Conservation (phyloP, 2,113 vertebrate genomes). For the Cephalopterus ornatus region DNA sequence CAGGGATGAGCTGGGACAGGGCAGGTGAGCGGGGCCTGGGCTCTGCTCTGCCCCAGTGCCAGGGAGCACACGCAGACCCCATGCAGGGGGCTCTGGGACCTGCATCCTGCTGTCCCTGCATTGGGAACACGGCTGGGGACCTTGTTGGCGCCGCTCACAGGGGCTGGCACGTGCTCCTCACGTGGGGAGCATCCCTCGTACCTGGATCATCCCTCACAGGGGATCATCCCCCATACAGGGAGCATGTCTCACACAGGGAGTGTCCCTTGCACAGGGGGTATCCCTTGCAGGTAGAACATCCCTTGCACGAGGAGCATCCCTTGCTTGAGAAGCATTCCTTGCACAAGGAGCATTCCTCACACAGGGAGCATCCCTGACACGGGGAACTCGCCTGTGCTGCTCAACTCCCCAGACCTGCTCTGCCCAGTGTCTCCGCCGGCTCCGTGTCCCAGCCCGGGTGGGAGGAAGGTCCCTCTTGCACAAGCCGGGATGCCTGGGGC, state of each 20-base stretch:
- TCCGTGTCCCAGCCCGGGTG: rapidly evolving
- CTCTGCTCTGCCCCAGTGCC: rapidly evolving
- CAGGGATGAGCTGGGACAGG: rapidly evolving
- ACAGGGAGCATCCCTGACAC: not conserved
- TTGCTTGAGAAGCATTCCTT: not conserved
- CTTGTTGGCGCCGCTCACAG: rapidly evolving
- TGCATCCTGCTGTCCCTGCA: rapidly evolving
- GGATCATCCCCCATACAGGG: not conserved
- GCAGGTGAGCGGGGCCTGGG: rapidly evolving
- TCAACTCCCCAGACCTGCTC: not conserved
- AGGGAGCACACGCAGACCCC: rapidly evolving
- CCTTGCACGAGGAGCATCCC: not conserved
- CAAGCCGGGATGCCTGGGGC: rapidly evolving
- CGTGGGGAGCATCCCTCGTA: not conserved
- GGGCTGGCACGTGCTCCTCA: not conserved
- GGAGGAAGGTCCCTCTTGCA: not conserved
- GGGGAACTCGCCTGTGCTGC: not conserved
- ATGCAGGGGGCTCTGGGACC: rapidly evolving
- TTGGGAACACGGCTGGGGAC: rapidly evolving
- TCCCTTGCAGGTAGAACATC: rapidly evolving
- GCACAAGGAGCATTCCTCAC: rapidly evolving
- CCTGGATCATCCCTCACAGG: rapidly evolving
- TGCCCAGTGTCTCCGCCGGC: rapidly evolving
- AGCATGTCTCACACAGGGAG: too few relatives aligned
- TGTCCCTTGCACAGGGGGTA: rapidly evolving